Base-by-base conservation (phyloP, 2,888 invertebrate genomes). In the Acleris cristana region DNA sequence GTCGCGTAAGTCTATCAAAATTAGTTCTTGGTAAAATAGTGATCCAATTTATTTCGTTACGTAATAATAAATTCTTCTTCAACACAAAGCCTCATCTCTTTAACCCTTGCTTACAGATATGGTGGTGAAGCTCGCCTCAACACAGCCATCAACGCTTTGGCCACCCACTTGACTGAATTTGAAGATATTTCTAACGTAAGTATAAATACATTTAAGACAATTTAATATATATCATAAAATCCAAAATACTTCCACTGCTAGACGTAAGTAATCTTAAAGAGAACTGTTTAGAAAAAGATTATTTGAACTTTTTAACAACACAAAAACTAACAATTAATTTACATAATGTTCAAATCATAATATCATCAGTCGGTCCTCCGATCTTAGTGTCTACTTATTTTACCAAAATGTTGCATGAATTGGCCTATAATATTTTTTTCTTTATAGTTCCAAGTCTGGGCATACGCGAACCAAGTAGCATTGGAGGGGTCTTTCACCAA, bases 391-490 rank as follows among this genome's bases (percentile, higher is more conserved):
- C 10, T 10, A 30, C 10, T 2, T 34, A 10, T 34, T 34, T 34
- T 34, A 10, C 10, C 34, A 10, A 10, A 34, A 34, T 10, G 10
- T 34, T 10, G 1, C 34, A 10, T 34, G 10, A 34, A 34, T 34
- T 10, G 34, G 34, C 10, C 10, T 56, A 40, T 16, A 6, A 44
- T 34, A 26, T 7, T 61, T 30, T 53, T 18, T 55, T 66, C 58
- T 71, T 76, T 73, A 8, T 82, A 92, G 92, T 89, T 90, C 85
- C 89, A 89, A 77, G 21, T 65, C 0, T 92, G 90, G 90, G 70
- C 84, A 2, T 89, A 86, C 72, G 21, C 58, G 0, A 82, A 85
- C 67, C 91, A 92, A 72, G 3, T 81, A 0, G 75, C 71, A 0
- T 74, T 90, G 8, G 81, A 69, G 2, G 73, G 70, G 0, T 81